Evolutionary conservation across 2,888 invertebrate species (phyloP).

Genomic region (Ochlodes sylvanus): DNA sequence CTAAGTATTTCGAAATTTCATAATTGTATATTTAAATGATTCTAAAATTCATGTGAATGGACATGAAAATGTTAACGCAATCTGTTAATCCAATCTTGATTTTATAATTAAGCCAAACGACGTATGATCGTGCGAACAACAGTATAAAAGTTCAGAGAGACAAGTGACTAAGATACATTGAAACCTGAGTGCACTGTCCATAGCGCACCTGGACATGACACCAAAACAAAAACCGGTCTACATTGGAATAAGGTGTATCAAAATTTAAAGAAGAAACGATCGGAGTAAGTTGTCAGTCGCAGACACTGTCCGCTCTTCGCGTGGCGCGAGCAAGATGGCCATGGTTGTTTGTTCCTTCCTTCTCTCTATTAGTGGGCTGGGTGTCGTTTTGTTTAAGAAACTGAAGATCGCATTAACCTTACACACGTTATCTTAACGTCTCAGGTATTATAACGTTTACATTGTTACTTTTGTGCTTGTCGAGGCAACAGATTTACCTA

Average conservation of each 20-base stretch:
- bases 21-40: too few species aligned
- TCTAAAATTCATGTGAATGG: too few species aligned
- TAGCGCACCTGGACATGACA: constrained; percentile 36
- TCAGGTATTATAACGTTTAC: constrained; percentile 26
- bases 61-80: too few species aligned
- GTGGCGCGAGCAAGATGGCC: constrained; percentile 83
- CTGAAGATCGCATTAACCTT: constrained; percentile 64
- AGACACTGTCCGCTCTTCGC: constrained; percentile 58
- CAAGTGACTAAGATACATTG: constrained; percentile 17
- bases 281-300: constrained; percentile 57
- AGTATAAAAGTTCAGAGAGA: constrained; percentile 29
- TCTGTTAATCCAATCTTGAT: too few species aligned
- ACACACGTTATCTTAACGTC: constrained; percentile 30
- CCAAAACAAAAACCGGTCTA: constrained; percentile 14
- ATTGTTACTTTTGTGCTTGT: not conserved
- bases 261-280: constrained; percentile 23
- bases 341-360: constrained; percentile 68
- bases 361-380: constrained; percentile 61
- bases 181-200: constrained; percentile 24
- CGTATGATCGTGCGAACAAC: too few species aligned
- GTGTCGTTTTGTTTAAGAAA: constrained; percentile 59
- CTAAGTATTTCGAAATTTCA: too few species aligned
- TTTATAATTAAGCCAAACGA: too few species aligned
- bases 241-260: constrained; percentile 32
- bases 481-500: not conserved